Conservation (phyloP, 2,888 invertebrate genomes). For the Autographa gamma region DNA sequence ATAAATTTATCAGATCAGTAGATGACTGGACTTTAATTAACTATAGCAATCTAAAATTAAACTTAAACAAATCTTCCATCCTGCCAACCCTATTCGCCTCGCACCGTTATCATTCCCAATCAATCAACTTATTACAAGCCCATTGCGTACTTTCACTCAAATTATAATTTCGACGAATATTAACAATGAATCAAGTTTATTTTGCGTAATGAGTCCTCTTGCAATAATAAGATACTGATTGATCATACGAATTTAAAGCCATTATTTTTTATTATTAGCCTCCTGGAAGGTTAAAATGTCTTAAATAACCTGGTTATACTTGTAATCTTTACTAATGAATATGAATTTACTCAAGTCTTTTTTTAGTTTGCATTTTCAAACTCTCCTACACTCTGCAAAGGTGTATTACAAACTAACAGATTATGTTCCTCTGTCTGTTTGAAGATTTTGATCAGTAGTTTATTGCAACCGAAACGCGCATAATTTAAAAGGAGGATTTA, state of each 20-base stretch:
- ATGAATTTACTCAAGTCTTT: too few relatives aligned
- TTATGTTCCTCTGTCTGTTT: too few relatives aligned
- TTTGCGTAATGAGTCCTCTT: slow-evolving; percentile 50
- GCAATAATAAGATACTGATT: slow-evolving; percentile 30
- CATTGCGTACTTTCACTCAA: slow-evolving; percentile 56
- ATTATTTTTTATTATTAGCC: slow-evolving; percentile 8
- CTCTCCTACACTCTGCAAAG: too few relatives aligned
- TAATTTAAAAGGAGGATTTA: too few relatives aligned
- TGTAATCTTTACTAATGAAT: not conserved
- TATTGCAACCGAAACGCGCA: too few relatives aligned
- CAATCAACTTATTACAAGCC: slow-evolving; percentile 60
- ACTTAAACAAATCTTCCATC: not conserved
- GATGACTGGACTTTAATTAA: too few relatives aligned
- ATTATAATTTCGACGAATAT: slow-evolving; percentile 53
- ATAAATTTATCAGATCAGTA: too few relatives aligned
- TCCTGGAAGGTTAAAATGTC: not conserved
- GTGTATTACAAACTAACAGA: too few relatives aligned
- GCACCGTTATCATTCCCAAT: slow-evolving; percentile 59
- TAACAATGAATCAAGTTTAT: slow-evolving; percentile 50
- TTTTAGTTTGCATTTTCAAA: too few relatives aligned
- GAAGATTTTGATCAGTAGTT: too few relatives aligned
- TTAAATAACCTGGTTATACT: not conserved
- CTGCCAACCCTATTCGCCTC: slow-evolving; percentile 40
- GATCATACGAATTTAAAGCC: slow-evolving; percentile 29
- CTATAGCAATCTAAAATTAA: not conserved